Evolutionary conservation across 2,888 invertebrate species (phyloP), one percentile per base, ranked within the genome.

Genomic region (Busseola fusca): DNA sequence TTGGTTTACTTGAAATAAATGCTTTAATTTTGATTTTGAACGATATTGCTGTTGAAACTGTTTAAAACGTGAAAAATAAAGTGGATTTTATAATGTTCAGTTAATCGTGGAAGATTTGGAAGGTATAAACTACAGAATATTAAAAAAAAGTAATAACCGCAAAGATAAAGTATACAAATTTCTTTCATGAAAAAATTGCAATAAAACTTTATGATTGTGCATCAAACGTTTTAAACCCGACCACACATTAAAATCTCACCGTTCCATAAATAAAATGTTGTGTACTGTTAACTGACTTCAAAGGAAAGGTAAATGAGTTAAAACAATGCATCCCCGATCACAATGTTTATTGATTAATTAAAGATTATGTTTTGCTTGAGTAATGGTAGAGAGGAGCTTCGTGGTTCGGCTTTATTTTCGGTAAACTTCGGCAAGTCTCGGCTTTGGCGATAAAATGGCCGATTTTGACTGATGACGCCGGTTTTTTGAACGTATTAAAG

Each of bases 201-300:
- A 37, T 2, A 34, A 30, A 52, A 34, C 14, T n/a, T 62, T 62
- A 40, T 34, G 27, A n/a, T 12, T 45, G 30, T 40, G 37, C 0
- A 12, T 42, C 63, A 60, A 50, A 21, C 12, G 25, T 37, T n/a
- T 50, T 30, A 60, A 64, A 52, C 54, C 18, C 16, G 40, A 70
- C 56, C 68, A 12, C 58, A 60, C 27, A 69, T 56, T 54, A 67
- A 70, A 64, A 57, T 62, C 62, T 40, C 18, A 50, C 27, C 14
- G 27, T 27, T 60, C 78, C 21, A 78, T 63, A 78, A 50, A 72
- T 77, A 81, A 42, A n/a, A 30, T 21, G 12, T 25, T 72, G 64
- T 81, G 54, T 72, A 56, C 45, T 78, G 64, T 14, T 62, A 57
- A 6, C 48, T 25, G 21, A 66, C 79, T 66, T 82, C 79, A 79